These are phyloP conservation scores for Buteo buteo DNA, from an alignment of 2,113 vertebrate genomes.

Conservation along the genomic window DNA sequence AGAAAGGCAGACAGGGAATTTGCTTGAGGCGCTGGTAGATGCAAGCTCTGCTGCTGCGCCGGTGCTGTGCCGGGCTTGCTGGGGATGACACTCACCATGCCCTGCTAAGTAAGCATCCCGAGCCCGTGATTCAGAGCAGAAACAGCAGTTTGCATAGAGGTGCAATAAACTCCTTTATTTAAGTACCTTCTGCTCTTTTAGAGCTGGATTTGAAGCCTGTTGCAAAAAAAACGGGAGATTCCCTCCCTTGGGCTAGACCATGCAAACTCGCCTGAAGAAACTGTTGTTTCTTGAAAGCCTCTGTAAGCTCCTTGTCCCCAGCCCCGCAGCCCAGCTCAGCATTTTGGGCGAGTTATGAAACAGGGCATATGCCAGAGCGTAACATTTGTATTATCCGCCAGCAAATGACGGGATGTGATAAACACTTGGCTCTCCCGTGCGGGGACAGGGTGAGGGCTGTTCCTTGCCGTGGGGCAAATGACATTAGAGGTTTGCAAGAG, in stretches of 20 bases:
- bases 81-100: neutral
- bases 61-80: neutral
- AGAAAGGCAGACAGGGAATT: conserved; percentile 25
- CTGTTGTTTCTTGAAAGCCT: conserved; percentile 22
- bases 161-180: neutral
- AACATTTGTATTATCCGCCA: neutral
- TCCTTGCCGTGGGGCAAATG: neutral
- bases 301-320: neutral
- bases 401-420: conserved; percentile 23
- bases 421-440: conserved; percentile 6
- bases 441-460: conserved; percentile 25
- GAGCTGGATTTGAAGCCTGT: neutral
- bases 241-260: neutral
- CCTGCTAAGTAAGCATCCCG: neutral
- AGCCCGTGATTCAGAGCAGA: neutral
- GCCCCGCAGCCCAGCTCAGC: neutral
- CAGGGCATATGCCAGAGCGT: neutral
- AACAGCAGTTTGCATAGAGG: neutral
- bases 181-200: neutral
- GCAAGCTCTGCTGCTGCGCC: neutral
- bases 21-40: neutral
- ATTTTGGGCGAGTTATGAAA: conserved; percentile 38
- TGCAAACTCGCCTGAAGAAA: neutral
- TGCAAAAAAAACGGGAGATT: neutral
- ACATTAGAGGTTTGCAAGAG: conserved; percentile 50